Evolutionary conservation across 1,140 invertebrate species (phyloP).

Genomic region (Phenacoccus solenopsis): DNA sequence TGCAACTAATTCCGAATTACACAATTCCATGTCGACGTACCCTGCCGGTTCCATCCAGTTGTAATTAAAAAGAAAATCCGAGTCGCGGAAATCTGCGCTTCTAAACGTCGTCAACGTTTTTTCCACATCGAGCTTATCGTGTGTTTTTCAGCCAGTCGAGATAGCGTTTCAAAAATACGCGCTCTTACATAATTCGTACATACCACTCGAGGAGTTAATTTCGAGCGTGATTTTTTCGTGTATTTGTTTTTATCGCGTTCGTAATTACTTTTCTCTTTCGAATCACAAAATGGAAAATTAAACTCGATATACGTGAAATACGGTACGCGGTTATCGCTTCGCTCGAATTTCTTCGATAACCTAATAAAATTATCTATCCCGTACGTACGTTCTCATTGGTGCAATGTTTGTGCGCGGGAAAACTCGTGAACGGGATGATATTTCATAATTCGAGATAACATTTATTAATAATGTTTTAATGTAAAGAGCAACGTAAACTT

Average conservation of each 20-base stretch:
- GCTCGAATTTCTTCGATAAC: background rate
- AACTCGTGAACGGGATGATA: background rate
- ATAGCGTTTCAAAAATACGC: background rate
- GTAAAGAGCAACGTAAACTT: no score
- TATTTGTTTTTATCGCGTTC: background rate
- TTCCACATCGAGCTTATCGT: no score
- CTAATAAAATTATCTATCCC: background rate
- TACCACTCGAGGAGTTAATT: no score
- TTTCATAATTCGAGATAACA: background rate
- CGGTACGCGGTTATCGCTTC: background rate
- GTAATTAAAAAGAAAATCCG: no score
- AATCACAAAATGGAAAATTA: background rate
- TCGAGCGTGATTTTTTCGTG: background rate
- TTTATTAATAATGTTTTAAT: background rate
- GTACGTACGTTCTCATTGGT: background rate
- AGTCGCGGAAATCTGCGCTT: no score
- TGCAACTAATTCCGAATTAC: conserved; percentile 4
- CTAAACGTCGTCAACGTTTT: no score
- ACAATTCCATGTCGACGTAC: background rate
- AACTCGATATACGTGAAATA: background rate
- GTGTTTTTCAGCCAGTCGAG: background rate
- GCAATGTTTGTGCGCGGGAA: background rate
- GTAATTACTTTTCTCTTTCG: background rate
- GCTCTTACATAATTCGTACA: background rate
- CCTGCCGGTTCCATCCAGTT: background rate